Evolutionary conservation across 2,113 vertebrate species (phyloP).

Genomic region (Origma solitaria): DNA sequence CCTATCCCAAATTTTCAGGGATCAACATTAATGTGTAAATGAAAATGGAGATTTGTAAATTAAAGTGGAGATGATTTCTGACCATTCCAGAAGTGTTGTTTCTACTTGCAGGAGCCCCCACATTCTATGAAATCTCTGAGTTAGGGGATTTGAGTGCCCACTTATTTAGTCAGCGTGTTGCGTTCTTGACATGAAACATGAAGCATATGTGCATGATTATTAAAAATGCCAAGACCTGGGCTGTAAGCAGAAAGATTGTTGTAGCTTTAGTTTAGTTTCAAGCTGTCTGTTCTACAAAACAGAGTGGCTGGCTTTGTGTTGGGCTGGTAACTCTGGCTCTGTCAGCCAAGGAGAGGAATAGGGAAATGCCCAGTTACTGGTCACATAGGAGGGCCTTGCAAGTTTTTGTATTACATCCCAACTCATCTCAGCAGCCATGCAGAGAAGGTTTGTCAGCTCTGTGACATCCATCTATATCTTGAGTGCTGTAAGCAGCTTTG

Average conservation of each 20-base stretch:
- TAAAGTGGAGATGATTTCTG: background rate
- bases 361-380: background rate
- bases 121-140: background rate
- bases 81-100: background rate
- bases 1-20: background rate
- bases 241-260: background rate
- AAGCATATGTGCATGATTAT: accelerated
- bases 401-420: accelerated
- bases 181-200: background rate
- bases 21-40: background rate
- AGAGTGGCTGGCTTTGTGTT: accelerated
- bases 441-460: background rate
- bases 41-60: background rate
- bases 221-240: background rate
- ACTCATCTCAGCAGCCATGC: background rate
- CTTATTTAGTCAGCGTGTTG: background rate
- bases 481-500: background rate
- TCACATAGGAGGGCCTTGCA: background rate
- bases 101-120: background rate
- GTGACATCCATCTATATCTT: accelerated
- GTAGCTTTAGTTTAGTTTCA: background rate
- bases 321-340: background rate
- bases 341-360: background rate
- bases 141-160: background rate
- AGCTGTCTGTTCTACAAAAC: background rate